Evolutionary conservation across 2,797 vertebrate species (phyloP).

Genomic region (Orestias chungarensis): DNA sequence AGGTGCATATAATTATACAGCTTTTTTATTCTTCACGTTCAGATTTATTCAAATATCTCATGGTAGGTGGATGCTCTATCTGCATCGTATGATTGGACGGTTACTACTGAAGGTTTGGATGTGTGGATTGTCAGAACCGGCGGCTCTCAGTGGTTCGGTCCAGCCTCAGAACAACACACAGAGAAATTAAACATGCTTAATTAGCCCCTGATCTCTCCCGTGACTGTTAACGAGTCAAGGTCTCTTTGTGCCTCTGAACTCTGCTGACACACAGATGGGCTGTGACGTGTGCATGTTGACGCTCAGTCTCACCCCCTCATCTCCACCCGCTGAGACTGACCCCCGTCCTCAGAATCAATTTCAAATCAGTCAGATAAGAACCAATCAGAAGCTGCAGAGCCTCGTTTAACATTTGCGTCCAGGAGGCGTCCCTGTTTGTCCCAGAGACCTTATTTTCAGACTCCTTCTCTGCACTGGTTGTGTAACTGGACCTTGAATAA

Average conservation of each 20-base stretch:
- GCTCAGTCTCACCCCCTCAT: conserved; percentile 12
- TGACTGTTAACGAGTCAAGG: neutral
- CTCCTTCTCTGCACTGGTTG: conserved; percentile 13
- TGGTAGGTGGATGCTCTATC: no score
- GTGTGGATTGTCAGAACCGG: neutral
- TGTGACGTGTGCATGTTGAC: conserved; percentile 6
- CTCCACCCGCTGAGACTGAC: conserved; percentile 8
- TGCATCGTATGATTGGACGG: neutral
- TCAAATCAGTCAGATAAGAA: no score
- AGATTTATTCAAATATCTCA: no score
- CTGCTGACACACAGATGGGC: neutral
- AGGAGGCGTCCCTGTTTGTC: neutral
- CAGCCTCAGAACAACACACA: neutral
- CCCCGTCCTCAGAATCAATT: neutral
- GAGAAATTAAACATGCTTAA: neutral
- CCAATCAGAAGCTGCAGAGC: neutral
- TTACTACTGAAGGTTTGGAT: no score
- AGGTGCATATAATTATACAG: neutral
- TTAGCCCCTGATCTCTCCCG: neutral
- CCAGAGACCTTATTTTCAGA: conserved; percentile 7
- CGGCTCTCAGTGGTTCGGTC: neutral
- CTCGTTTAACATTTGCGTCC: neutral
- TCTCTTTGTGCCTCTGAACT: conserved; percentile 6
- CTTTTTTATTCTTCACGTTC: no score
- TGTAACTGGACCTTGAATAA: conserved; percentile 45